phyloP scores from a whole-genome alignment of 2,888 invertebrate species.

The Macrophya alboannulata region DNA sequence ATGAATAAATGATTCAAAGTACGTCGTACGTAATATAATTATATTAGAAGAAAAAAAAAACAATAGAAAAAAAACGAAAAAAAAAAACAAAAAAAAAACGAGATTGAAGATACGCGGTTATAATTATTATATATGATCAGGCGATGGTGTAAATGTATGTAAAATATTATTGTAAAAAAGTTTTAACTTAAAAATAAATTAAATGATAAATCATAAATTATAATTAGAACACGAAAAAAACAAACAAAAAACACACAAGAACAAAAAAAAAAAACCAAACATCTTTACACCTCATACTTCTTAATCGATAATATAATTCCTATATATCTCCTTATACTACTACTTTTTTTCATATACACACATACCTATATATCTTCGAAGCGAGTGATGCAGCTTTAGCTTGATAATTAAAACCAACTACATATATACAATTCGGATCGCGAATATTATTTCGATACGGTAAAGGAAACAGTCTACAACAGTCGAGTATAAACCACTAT shows the following conservation, averaged over 20 bases:
- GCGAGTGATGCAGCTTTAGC: no score
- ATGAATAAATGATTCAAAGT: slow-evolving; percentile 59
- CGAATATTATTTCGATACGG: background rate
- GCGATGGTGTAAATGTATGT: slow-evolving; percentile 75
- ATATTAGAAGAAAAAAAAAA: slow-evolving; percentile 15
- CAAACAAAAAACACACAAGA: no score
- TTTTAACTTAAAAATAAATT: slow-evolving; percentile 80
- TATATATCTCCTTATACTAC: background rate
- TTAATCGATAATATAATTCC: background rate
- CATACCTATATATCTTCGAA: no score
- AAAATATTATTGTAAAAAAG: slow-evolving; percentile 80
- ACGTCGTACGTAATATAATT: background rate
- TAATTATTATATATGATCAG: slow-evolving; percentile 67
- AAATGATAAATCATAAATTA: slow-evolving; percentile 76
- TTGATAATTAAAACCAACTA: no score
- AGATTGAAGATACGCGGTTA: slow-evolving; percentile 64
- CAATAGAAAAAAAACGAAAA: slow-evolving; percentile 39
- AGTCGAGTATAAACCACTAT: background rate
- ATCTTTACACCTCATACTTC: background rate
- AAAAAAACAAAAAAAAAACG: slow-evolving; percentile 19
- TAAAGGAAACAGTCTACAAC: background rate
- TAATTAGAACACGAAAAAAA: background rate
- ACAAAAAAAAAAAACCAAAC: no score
- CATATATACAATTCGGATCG: no score
- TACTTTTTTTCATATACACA: no score